Conservation (phyloP, 2,797 vertebrate species). For the Zalophus californianus region DNA sequence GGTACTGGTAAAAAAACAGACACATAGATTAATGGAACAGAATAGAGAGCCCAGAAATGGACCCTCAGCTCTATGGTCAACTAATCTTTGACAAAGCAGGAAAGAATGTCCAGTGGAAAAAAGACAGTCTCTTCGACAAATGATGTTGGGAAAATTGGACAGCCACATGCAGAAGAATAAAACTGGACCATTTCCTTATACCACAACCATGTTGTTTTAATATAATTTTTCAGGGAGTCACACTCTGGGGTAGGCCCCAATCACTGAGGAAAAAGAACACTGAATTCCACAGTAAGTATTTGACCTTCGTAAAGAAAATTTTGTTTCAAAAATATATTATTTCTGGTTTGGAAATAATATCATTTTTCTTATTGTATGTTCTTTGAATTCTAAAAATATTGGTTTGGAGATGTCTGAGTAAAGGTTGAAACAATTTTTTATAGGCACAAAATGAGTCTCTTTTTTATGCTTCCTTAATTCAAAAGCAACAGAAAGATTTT, state of each 20-base stretch:
- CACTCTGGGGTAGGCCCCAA: neutral
- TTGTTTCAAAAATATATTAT: constrained; percentile 58
- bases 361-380: constrained; percentile 40
- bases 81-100: no score
- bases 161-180: no score
- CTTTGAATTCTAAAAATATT: constrained; percentile 66
- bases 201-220: neutral
- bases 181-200: no score
- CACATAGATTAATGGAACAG: no score
- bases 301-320: constrained; percentile 22
- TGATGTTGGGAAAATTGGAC: no score
- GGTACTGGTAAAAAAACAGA: no score
- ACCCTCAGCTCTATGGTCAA: no score
- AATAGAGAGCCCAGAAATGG: no score
- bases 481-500: neutral
- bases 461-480: constrained; percentile 55
- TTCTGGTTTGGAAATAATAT: constrained; percentile 35
- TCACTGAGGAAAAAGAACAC: constrained; percentile 32
- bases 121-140: no score
- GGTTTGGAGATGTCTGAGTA: constrained; percentile 35
- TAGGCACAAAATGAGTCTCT: constrained; percentile 47
- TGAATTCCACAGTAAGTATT: neutral
- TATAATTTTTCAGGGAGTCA: neutral
- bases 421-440: constrained; percentile 66
- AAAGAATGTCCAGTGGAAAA: no score